A percentile compares a stretch with the other conserved stretches of the same genome.
phyloP scores from a whole-genome alignment of 2,113 vertebrate species.

The Zosterops hypoxanthus region DNA sequence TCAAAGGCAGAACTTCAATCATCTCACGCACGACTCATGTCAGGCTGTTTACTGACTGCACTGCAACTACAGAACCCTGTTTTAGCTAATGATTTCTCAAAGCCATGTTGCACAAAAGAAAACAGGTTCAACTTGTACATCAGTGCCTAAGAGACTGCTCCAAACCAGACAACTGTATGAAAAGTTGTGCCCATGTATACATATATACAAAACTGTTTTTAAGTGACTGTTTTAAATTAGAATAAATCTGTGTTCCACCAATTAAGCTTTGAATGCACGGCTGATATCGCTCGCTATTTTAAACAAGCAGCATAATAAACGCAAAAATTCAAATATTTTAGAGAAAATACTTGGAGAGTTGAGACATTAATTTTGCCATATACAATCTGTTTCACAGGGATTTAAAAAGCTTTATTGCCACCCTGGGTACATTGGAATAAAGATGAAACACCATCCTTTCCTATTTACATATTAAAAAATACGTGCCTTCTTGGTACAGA shows the following conservation, averaged over 20 bases:
- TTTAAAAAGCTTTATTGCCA: slow-evolving; percentile 71
- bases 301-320: slow-evolving; percentile 72
- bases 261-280: slow-evolving; percentile 53
- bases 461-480: slow-evolving; percentile 75
- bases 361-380: slow-evolving; percentile 75
- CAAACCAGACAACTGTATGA: slow-evolving; percentile 63
- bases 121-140: slow-evolving; percentile 53
- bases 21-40: not conserved
- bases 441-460: slow-evolving; percentile 63
- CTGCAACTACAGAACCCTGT: not conserved
- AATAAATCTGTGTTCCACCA: slow-evolving; percentile 66
- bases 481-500: slow-evolving; percentile 39
- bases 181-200: slow-evolving; percentile 65
- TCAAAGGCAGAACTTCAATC: slow-evolving; percentile 4
- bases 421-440: slow-evolving; percentile 69
- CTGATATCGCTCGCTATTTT: slow-evolving; percentile 41
- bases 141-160: slow-evolving; percentile 47
- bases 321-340: slow-evolving; percentile 77
- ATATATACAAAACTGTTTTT: slow-evolving; percentile 67
- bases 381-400: slow-evolving; percentile 75
- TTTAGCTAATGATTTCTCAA: slow-evolving; percentile 39
- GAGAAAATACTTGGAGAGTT: slow-evolving; percentile 73
- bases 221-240: slow-evolving; percentile 67
- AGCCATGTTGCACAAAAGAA: slow-evolving; percentile 43
- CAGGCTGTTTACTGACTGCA: not conserved